Percentiles rank a stretch among this genome's conserved stretches.
Conservation (phyloP, 30 jellyfish, hydroid and myxozoan genomes). For the Aurelia coerulea region DNA sequence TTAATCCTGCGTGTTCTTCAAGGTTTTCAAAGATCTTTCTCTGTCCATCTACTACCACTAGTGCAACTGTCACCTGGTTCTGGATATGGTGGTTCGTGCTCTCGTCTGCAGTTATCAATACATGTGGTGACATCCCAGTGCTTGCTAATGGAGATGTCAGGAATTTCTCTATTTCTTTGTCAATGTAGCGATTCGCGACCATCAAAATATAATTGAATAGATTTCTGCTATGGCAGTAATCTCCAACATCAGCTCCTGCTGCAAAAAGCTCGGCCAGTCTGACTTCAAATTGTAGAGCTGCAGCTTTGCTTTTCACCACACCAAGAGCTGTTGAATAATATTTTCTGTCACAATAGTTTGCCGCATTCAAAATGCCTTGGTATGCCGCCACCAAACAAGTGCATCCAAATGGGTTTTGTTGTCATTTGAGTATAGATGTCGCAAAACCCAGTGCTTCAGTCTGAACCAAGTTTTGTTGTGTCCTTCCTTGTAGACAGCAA, state of each 20-base stretch:
- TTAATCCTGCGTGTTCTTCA: not conserved
- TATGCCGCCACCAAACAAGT: no score
- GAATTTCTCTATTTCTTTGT: not conserved
- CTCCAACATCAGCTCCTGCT: constrained; percentile 49
- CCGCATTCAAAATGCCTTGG: no score
- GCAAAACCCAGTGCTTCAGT: no score
- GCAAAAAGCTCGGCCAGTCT: constrained; percentile 26
- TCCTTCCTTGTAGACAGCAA: no score
- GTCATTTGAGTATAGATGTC: no score
- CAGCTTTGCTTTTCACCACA: constrained; percentile 28
- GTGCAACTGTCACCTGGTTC: constrained; percentile 21
- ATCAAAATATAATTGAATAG: constrained; percentile 5
- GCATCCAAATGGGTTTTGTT: no score
- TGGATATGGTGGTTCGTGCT: constrained; percentile 20
- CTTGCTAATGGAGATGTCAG: not conserved
- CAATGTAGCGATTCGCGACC: constrained; percentile 7
- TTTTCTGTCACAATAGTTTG: no score
- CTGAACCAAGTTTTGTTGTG: no score
- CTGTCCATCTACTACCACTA: constrained; percentile 6
- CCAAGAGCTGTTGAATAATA: constrained; percentile 15
- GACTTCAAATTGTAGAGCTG: constrained; percentile 23
- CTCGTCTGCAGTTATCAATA: constrained; percentile 6
- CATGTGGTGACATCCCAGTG: constrained; percentile 33
- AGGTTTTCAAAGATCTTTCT: not conserved
- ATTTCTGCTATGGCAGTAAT: constrained; percentile 32